Evolutionary conservation across 2,888 invertebrate genomes (phyloP).

Genomic region (Drosophila paranaensis): DNA sequence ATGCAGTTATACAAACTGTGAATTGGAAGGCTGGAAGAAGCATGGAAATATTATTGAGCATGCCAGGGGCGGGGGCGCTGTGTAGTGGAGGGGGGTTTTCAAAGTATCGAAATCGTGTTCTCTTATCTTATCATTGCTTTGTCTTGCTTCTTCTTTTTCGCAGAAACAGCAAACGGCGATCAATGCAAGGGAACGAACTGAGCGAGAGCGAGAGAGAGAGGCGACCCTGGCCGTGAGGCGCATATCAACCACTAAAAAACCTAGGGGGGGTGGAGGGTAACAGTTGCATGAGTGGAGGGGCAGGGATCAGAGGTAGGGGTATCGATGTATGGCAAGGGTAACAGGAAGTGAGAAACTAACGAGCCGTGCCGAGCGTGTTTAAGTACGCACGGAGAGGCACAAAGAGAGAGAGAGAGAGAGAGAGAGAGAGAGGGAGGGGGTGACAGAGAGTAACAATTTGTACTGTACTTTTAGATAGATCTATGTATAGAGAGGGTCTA

Average conservation of each 20-base stretch:
- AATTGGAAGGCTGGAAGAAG: slow-evolving; percentile 10
- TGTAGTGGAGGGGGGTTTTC: neutral
- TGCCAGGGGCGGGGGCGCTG: too few species aligned
- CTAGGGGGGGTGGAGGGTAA: neutral
- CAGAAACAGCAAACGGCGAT: slow-evolving; percentile 17
- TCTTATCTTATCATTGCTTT: slow-evolving; percentile 58
- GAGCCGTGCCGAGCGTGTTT: slow-evolving; percentile 40
- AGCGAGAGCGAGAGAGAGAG: neutral
- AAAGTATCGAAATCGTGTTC: slow-evolving; percentile 32
- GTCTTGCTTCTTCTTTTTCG: slow-evolving; percentile 25
- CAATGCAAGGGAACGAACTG: slow-evolving; percentile 14
- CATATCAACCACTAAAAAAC: slow-evolving; percentile 42
- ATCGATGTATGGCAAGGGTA: slow-evolving; percentile 34
- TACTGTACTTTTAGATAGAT: neutral
- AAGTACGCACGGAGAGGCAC: slow-evolving; percentile 2
- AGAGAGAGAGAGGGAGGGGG: neutral
- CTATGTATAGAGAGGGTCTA: neutral
- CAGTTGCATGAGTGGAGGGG: neutral
- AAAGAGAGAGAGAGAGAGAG: neutral
- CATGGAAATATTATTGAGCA: neutral
- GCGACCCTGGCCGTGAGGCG: slow-evolving; percentile 38
- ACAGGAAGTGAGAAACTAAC: slow-evolving; percentile 47
- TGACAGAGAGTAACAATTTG: neutral
- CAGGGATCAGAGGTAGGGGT: neutral
- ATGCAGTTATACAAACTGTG: slow-evolving; percentile 8